Base-by-base conservation (phyloP, 2,888 invertebrate species). In the Amaurobius ferox region DNA sequence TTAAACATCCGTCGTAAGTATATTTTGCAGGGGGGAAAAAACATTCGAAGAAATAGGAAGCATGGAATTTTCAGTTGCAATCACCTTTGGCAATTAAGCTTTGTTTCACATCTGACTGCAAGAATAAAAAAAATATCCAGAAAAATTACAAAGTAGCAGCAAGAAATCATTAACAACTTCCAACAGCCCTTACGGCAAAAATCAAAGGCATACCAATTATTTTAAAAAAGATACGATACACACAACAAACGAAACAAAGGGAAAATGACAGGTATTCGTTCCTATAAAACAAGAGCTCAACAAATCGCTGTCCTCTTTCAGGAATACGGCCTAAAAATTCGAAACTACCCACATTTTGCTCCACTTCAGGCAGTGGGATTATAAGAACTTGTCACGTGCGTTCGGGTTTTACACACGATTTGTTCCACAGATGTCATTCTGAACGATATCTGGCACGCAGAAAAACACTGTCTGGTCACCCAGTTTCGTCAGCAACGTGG, bases 331-430 rank as follows among this genome's bases (percentile, higher is more conserved):
- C 55, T 55, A 23, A 23, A 55, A 55, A 55, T 5, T 3, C 55
- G 5, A 44, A 55, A 55, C 55, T 55, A 55, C 55, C 55, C 55
- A 55, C 55, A 55, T 55, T 55, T 55, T 55, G 55, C 55, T 55
- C 55, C 11, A 55, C 23, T 23, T 55, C 23, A 23, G 5, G 1
- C 23, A 3, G 44, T n/a, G 16, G 55, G 23, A 55, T 55, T 55
- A 55, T 55, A 55, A 55, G 55, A 55, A 55, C 55, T 23, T 23
- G 55, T 55, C 55, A 55, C 55, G 55, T 55, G 19, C 23, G 23
- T 23, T 23, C 5, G 2, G 16, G 55, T 3, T 55, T 55, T 55
- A 23, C 19, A 55, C 55, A 55, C 55, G 55, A 55, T 55, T 55
- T 55, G 55, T 23, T 55, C 55, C 23, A 55, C 55, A 55, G 55